Evolutionary conservation across 2,888 invertebrate species (phyloP), one percentile per base, ranked within the genome.

Genomic region (Drosophila prolongata): DNA sequence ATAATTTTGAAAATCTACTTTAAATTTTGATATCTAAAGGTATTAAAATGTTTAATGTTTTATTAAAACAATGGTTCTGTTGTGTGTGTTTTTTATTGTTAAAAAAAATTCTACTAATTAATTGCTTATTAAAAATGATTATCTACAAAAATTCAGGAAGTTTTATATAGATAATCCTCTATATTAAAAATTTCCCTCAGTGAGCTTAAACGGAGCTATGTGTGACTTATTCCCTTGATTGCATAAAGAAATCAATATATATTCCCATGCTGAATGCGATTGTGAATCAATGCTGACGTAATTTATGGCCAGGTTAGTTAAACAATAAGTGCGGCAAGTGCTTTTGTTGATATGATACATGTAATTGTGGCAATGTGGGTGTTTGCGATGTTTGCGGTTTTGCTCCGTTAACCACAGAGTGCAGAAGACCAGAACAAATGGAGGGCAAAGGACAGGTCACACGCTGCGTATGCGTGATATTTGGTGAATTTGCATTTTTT

Each of bases 401-500:
- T 52, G 47, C 30, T 52, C 30, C 35, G 55, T 46, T 46, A 64
- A 52, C 38, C 68, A 11, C 30, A 47, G 13, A 52, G 35, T 55
- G 49, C 65, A 55, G 30, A 58, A 40, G 14, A 42, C 30, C 52
- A n/a, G 8, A 38, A 34, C 40, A 30, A 50, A 50, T 13, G 10
- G 42, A 35, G 9, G 24, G 34, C 24, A 38, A 47, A 46, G 35
- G 37, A 38, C 34, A 40, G 49, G 76, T 75, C 19, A 67, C 78
- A 76, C 80, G 68, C 69, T 78, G 73, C 80, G 82, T 82, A 85
- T 82, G 76, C 82, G 78, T 78, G 75, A 52, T 72, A 75, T 78
- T 67, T 59, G 27, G 37, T 38, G 54, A 43, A 53, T 65, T 59
- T 62, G 53, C 64, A 77, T 72, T 76, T 65, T 71, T 72, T 84